phyloP scores from a whole-genome alignment of 2,113 vertebrate species.

The Triplophysa dalaica region DNA sequence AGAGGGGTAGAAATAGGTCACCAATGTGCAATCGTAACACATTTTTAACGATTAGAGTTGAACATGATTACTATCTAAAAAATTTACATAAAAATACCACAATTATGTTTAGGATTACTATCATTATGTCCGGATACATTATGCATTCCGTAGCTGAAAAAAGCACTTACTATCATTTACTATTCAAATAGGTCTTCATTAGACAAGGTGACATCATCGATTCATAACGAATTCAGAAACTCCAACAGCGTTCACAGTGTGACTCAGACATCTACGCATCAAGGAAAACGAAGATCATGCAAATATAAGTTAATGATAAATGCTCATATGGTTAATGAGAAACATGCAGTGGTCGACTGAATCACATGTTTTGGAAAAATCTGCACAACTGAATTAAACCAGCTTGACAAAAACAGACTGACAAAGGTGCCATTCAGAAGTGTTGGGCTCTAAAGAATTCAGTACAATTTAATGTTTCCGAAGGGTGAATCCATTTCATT shows the following conservation, averaged over 20 bases:
- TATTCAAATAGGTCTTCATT: constrained; percentile 23
- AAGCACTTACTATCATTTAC: constrained; percentile 12
- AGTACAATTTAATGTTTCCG: constrained; percentile 4
- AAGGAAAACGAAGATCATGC: constrained; percentile 6
- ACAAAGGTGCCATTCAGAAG: background rate
- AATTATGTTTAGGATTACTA: background rate
- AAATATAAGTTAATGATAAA: constrained; percentile 25
- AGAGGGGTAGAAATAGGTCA: background rate
- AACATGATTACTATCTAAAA: background rate
- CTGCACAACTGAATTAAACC: background rate
- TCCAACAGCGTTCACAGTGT: background rate
- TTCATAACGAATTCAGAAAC: constrained; percentile 33
- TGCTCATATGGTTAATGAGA: background rate
- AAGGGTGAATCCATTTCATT: background rate
- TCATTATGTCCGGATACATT: constrained; percentile 27
- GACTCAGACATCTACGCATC: background rate
- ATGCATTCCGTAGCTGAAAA: constrained; percentile 36
- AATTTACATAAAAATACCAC: background rate
- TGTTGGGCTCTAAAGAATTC: background rate
- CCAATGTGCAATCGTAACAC: no score
- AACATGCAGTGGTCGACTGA: background rate
- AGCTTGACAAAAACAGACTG: no score
- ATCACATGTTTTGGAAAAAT: background rate
- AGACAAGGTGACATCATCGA: constrained; percentile 26
- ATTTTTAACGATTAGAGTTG: background rate